These are phyloP conservation scores for Ptychadena robeensis DNA, from an alignment of 2,797 vertebrate genomes.

Conservation along the genomic window DNA sequence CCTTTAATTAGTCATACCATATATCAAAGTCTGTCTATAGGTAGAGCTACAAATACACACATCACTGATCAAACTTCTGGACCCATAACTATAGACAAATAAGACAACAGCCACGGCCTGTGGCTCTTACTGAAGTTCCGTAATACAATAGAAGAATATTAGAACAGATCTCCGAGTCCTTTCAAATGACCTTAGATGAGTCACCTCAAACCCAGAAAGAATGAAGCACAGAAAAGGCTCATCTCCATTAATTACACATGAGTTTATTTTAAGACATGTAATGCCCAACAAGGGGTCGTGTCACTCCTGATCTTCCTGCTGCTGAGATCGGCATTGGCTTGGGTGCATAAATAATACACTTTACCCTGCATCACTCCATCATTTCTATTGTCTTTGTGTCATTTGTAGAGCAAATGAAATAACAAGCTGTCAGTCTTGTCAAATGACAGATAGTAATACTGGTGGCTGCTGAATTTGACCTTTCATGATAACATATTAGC, in stretches of 20 bases:
- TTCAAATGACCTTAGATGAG: neutral
- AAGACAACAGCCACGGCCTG: neutral
- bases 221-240: neutral
- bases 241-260: neutral
- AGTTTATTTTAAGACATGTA: slow-evolving; percentile 4
- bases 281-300: neutral
- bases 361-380: slow-evolving; percentile 16
- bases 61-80: neutral
- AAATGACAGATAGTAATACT: slow-evolving; percentile 41
- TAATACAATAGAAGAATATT: neutral
- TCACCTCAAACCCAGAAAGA: neutral
- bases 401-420: slow-evolving; percentile 45
- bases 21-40: neutral
- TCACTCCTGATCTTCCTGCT: slow-evolving; percentile 20
- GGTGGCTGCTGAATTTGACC: slow-evolving; percentile 40
- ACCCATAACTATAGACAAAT: neutral
- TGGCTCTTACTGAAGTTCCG: neutral
- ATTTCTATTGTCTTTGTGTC: slow-evolving; percentile 50
- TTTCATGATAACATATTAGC: slow-evolving; percentile 50
- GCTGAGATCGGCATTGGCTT: neutral
- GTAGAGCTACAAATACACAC: neutral
- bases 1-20: too few relatives aligned
- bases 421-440: slow-evolving; percentile 31
- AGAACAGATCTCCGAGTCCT: neutral
- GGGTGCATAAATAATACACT: slow-evolving; percentile 36